Base-by-base conservation (phyloP, 1,140 invertebrate genomes). In the Cotesia chilonis region DNA sequence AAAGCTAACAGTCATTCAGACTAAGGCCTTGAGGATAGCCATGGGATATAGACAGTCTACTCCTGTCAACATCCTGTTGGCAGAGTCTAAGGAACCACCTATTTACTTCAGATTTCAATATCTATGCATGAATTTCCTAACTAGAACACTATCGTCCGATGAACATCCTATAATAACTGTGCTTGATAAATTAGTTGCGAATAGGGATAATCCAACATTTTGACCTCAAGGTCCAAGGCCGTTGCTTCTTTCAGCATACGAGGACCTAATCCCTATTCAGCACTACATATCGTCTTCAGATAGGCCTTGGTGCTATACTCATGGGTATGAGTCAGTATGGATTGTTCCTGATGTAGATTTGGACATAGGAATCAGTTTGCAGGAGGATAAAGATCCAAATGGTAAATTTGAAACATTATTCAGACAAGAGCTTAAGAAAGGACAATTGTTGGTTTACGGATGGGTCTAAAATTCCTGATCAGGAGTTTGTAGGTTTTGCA, bases 271-370 rank as follows among this genome's bases (percentile, higher is more conserved):
- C 35, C 17, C 55, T 20, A 59, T 59, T 4, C 55, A 20, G 7
- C 55, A 59, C 14, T 59, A 59, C 20, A 59, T 59, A 17, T n/a
- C 14, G 4, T 17, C 12, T 6, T 7, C 5, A 55, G 41, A 17
- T 71, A 36, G 70, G 12, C 71, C 67, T 6, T 59, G 61, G 3
- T 73, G 67, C 28, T 73, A 68, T 38, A 14, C 12, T 10, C 57
- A 61, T 14, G 4, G 35, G 9, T 73, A 73, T 51, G 14, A 73
- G 12, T 38, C 71, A 4, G 5, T 64, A 6, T 10, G 54, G 1
- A 69, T 37, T 51, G 28, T 4, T 12, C 54, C 55, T 0, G 4
- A 20, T n/a, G 14, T 73, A 0, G 60, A 55, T 10, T 20, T 73
- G 7, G 20, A 64, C 0, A 38, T 47, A 63, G 71, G 71, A 14